phyloP scores from a whole-genome alignment of 2,113 vertebrate species.

The Axis porcinus region DNA sequence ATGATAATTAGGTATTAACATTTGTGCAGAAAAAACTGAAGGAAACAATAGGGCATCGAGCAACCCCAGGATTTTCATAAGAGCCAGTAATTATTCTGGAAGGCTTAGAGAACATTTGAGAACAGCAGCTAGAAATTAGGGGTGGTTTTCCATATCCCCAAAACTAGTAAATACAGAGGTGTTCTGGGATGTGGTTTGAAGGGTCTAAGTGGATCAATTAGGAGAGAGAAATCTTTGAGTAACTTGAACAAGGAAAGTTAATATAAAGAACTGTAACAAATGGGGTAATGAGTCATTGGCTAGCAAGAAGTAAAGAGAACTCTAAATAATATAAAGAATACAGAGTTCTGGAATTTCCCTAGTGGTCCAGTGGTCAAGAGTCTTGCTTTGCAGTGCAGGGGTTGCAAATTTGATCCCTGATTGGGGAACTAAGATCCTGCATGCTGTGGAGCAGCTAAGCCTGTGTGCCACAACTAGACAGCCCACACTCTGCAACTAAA shows the following conservation, averaged over 20 bases:
- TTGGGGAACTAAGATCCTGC: background rate
- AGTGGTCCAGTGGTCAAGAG: background rate
- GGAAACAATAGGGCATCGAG: background rate
- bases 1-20: background rate
- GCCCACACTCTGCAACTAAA: background rate
- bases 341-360: background rate
- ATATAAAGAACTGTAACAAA: background rate
- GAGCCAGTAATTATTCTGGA: background rate
- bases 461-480: background rate
- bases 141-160: background rate
- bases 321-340: background rate
- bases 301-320: background rate
- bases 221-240: background rate
- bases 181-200: background rate
- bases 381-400: background rate
- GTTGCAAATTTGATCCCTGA: background rate
- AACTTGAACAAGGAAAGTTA: background rate
- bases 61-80: background rate
- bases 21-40: background rate
- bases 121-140: background rate
- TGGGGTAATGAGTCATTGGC: background rate
- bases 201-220: background rate
- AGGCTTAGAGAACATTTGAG: background rate
- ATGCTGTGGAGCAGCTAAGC: background rate
- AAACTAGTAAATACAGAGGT: background rate